These are phyloP conservation scores for Chrysemys picta DNA, from an alignment of 2,113 vertebrate species.

Conservation along the genomic window DNA sequence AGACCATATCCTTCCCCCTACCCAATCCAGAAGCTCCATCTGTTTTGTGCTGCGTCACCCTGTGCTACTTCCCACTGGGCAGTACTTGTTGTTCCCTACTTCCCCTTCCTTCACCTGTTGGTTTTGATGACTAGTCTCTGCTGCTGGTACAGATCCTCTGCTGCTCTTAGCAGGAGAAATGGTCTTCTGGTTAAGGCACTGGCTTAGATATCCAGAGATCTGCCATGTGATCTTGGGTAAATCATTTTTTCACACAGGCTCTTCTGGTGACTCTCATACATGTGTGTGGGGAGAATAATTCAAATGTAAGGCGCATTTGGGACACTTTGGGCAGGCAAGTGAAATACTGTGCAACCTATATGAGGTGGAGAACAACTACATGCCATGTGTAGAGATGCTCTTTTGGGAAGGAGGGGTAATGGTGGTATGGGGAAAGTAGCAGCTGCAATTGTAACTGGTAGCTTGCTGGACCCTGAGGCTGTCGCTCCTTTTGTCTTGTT, in stretches of 20 bases:
- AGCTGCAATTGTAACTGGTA: neutral
- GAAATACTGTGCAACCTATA: rapidly evolving
- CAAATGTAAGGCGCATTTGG: neutral
- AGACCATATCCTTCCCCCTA: neutral
- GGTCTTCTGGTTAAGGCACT: too few relatives aligned
- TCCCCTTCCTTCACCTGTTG: neutral
- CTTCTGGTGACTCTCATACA: neutral
- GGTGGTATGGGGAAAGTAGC: neutral
- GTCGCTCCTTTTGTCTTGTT: neutral
- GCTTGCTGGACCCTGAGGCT: neutral
- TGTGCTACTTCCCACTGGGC: neutral
- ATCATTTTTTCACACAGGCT: neutral
- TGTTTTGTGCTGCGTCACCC: neutral
- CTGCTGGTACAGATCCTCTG: neutral
- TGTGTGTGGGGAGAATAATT: neutral
- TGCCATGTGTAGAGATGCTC: neutral
- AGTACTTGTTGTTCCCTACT: neutral
- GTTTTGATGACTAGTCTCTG: neutral
- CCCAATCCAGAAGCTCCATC: rapidly evolving
- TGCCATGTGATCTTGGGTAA: too few relatives aligned
- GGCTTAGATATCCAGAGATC: too few relatives aligned
- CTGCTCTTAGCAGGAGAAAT: too few relatives aligned
- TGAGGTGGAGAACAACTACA: neutral
- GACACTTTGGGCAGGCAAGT: neutral
- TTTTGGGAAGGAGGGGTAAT: neutral